A percentile compares a stretch with the other conserved stretches of the same genome.
Evolutionary conservation across 2,888 invertebrate genomes (phyloP).

Genomic region (Plagodis pulveraria): DNA sequence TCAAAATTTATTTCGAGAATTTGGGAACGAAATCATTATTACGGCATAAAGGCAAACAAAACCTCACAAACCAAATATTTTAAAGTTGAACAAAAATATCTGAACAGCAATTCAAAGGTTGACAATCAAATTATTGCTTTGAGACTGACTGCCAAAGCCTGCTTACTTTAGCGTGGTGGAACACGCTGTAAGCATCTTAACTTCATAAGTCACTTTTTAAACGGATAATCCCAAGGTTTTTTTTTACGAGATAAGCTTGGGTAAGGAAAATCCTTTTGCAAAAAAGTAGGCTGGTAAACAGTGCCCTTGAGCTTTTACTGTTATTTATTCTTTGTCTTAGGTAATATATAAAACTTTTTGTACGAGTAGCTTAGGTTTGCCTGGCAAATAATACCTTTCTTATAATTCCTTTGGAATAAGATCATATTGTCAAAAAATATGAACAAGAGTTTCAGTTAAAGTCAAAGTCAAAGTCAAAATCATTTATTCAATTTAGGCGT

Average conservation of each 20-base stretch:
- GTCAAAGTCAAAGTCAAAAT: no score
- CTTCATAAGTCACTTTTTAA: constrained; percentile 25
- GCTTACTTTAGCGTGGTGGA: not conserved
- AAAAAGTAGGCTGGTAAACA: not conserved
- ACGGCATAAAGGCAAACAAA: constrained; percentile 23
- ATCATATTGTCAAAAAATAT: no score
- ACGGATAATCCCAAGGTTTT: constrained; percentile 14
- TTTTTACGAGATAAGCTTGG: constrained; percentile 23
- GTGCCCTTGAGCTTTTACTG: constrained; percentile 5
- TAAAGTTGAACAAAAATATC: constrained; percentile 28
- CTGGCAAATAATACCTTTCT: no score
- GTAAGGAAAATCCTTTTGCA: constrained; percentile 4
- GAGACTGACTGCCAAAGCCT: constrained; percentile 14
- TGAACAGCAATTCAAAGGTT: constrained; percentile 35
- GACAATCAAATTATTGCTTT: constrained; percentile 35
- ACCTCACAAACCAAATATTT: constrained; percentile 27
- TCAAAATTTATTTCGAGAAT: constrained; percentile 16
- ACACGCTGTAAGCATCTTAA: constrained; percentile 23
- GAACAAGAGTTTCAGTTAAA: no score
- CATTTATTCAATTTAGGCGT: no score
- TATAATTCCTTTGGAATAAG: no score
- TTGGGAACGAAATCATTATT: constrained; percentile 15
- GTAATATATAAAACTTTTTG: not conserved
- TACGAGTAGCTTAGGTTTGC: no score
- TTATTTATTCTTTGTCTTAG: constrained; percentile 1